Base-by-base conservation (phyloP, 2,888 invertebrate genomes). In the Dolomedes plantarius region DNA sequence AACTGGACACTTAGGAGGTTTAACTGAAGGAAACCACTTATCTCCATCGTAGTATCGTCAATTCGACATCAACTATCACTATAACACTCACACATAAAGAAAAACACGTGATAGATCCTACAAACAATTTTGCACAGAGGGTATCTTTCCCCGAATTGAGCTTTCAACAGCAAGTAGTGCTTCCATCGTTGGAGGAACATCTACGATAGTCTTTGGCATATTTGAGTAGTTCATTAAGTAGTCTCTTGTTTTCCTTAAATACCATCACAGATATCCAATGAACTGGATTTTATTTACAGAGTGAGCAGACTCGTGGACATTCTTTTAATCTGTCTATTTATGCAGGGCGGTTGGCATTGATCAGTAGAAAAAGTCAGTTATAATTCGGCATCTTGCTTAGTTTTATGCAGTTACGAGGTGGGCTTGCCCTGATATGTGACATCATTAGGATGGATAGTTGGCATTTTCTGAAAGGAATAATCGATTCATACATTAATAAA, bases 401-500 rank as follows among this genome's bases (percentile, higher is more conserved):
- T 31, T 16, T 69, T 19, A 7, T 27, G 19, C 29, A 28, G 72
- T 86, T 86, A 86, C 86, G 86, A 73, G 65, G 87, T 87, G 7
- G 87, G 83, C 32, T 78, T 86, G 65, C 88, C 86, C 67, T 88
- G 88, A 75, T 88, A 88, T 62, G 88, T 85, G 16, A 88, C 88
- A 50, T 88, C 88, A 36, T 88, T 88, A 13, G 88, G 88, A 86
- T 88, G 88, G 86, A 29, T 31, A 81, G 41, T 32, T 88, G 88
- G 31, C 88, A 88, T 74, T 88, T n/a, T 88, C 88, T 88, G 56
- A 19, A 87, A 67, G 69, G n/a, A 68, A 3, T 19, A 31, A 46
- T 7, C 11, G 6, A 36, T 36, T 36, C n/a, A n/a, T n/a, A n/a
- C n/a, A n/a, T n/a, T n/a, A n/a, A n/a, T n/a, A n/a, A n/a, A n/a